Evolutionary conservation across 2,113 vertebrate genomes (phyloP).

Genomic region (Apodemus sylvaticus): DNA sequence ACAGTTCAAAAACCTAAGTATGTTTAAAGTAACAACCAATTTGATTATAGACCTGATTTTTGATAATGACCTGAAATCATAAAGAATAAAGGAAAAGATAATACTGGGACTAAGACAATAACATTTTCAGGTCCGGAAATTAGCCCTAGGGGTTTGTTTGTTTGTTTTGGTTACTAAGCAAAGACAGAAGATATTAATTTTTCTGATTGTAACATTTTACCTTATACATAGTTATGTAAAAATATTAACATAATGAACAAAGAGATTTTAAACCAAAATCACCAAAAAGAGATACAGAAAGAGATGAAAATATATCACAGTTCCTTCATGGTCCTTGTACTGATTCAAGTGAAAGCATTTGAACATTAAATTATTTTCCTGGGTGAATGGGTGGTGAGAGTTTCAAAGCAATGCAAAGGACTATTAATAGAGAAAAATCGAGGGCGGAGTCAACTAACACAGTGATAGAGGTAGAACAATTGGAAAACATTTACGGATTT

Average conservation of each 20-base stretch:
- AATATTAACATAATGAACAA: background rate
- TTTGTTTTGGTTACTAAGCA: background rate
- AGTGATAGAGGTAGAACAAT: background rate
- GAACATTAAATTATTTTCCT: background rate
- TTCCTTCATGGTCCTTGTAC: background rate
- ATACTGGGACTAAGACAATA: background rate
- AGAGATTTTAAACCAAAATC: too few relatives aligned
- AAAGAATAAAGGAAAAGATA: background rate
- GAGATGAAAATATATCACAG: background rate
- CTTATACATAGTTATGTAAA: background rate
- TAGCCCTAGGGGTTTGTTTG: background rate
- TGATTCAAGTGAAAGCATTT: background rate
- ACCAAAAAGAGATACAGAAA: slow-evolving; percentile 10
- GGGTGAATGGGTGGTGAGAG: background rate
- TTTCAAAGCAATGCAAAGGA: background rate
- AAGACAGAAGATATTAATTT: background rate
- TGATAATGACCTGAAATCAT: background rate
- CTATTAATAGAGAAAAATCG: background rate
- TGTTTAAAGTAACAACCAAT: background rate
- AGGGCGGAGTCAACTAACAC: background rate
- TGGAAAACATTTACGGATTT: background rate
- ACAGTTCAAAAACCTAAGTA: background rate
- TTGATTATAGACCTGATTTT: background rate
- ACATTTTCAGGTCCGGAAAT: background rate
- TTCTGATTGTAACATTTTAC: background rate